phyloP scores from a whole-genome alignment of 30 jellyfish, hydroid and myxozoan species.

The Hydractinia symbiolongicarpus region DNA sequence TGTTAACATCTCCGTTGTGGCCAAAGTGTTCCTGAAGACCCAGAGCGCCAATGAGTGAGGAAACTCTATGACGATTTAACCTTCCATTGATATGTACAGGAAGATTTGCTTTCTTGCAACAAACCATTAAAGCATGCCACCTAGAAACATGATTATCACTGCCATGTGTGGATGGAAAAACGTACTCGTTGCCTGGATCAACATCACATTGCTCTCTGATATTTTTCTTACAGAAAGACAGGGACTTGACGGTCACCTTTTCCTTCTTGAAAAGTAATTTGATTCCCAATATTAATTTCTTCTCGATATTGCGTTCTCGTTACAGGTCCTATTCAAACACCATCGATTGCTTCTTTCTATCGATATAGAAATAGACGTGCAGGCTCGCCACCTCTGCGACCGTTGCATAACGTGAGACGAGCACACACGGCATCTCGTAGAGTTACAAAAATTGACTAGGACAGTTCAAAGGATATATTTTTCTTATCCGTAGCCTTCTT shows the following conservation, averaged over 20 bases:
- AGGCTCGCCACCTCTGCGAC: too few species aligned
- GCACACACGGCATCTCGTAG: too few species aligned
- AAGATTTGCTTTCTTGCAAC: constrained; percentile 19
- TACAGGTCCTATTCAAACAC: constrained; percentile 21
- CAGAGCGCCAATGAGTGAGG: constrained; percentile 27
- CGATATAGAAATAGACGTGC: too few species aligned
- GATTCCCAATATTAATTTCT: constrained; percentile 15
- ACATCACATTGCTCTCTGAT: constrained; percentile 9
- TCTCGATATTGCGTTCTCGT: constrained; percentile 10
- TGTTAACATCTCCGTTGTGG: constrained; percentile 25
- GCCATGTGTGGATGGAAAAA: constrained; percentile 22
- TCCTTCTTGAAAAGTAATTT: constrained; percentile 37
- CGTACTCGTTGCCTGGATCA: not conserved
- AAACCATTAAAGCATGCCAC: constrained; percentile 24
- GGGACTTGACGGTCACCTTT: constrained; percentile 33
- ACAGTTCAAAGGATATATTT: too few species aligned
- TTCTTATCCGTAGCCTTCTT: too few species aligned
- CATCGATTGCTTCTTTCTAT: constrained; percentile 38
- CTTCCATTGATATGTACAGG: constrained; percentile 15
- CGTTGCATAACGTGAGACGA: too few species aligned
- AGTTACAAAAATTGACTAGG: too few species aligned
- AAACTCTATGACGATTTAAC: constrained; percentile 27
- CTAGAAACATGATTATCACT: constrained; percentile 34
- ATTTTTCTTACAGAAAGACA: not conserved
- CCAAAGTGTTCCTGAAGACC: constrained; percentile 29